Evolutionary conservation across 1,140 invertebrate species (phyloP).

Genomic region (Neodiprion lecontei): DNA sequence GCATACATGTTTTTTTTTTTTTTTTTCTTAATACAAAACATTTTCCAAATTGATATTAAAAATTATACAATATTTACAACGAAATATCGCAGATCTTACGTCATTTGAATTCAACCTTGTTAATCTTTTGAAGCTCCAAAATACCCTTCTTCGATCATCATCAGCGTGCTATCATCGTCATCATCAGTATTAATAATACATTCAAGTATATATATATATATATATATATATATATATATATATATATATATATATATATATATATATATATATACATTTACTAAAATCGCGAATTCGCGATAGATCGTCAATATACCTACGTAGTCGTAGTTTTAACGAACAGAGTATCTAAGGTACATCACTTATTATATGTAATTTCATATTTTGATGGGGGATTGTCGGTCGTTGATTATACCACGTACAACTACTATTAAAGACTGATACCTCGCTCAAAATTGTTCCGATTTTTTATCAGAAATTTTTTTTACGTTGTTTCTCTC

Average conservation of each 20-base stretch:
- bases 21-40: conserved; percentile 29
- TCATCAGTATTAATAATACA: too few species aligned
- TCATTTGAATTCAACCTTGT: neutral
- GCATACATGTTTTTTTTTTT: conserved; percentile 31
- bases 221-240: too few species aligned
- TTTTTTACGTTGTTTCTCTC: conserved; percentile 17
- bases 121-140: neutral
- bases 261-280: too few species aligned
- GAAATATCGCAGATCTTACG: conserved; percentile 29
- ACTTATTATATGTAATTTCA: neutral
- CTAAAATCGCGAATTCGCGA: too few species aligned
- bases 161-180: too few species aligned
- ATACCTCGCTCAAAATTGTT: too few species aligned
- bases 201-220: too few species aligned
- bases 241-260: too few species aligned
- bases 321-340: too few species aligned
- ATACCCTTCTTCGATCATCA: too few species aligned
- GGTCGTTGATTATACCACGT: neutral
- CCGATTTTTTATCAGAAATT: conserved; percentile 13
- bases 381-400: neutral
- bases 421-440: neutral
- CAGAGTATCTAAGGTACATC: too few species aligned
- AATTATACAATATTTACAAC: conserved; percentile 33
- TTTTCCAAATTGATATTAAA: conserved; percentile 20
- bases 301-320: too few species aligned